A percentile compares a stretch with the other conserved stretches of the same genome.
These are phyloP conservation scores for Kryptopterus vitreolus DNA, from an alignment of 2,797 vertebrate species.

Conservation along the genomic window DNA sequence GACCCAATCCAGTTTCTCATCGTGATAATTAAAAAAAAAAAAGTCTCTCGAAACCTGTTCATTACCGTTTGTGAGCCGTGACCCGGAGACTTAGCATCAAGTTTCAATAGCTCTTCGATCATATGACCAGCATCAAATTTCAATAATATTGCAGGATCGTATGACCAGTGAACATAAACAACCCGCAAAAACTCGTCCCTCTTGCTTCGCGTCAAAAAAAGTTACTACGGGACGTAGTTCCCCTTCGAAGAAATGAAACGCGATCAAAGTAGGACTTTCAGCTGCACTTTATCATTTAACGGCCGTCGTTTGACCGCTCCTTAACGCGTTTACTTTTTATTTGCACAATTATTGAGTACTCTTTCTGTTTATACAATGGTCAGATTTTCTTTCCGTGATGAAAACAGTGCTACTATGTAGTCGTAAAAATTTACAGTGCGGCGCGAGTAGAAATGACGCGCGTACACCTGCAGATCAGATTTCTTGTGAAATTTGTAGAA, in stretches of 20 bases:
- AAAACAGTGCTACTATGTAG: slow-evolving; percentile 43
- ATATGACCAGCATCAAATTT: not conserved
- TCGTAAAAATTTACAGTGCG: slow-evolving; percentile 39
- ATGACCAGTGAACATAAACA: not conserved
- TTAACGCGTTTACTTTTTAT: slow-evolving; percentile 68
- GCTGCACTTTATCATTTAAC: slow-evolving; percentile 73
- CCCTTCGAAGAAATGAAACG: not conserved
- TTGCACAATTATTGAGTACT: slow-evolving; percentile 63
- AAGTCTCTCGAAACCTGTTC: too few species aligned
- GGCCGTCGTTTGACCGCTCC: slow-evolving; percentile 58
- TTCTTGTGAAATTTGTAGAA: slow-evolving; percentile 48
- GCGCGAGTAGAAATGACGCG: slow-evolving; percentile 45
- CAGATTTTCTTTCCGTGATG: slow-evolving; percentile 12
- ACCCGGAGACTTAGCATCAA: not conserved
- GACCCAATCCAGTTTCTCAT: not conserved
- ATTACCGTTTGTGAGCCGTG: too few species aligned
- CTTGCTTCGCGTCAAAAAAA: not conserved
- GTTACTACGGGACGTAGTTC: not conserved
- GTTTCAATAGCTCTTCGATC: not conserved
- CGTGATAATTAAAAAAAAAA: too few species aligned
- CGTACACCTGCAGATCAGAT: slow-evolving; percentile 21
- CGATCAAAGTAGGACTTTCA: slow-evolving; percentile 38
- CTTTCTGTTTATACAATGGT: slow-evolving; percentile 35
- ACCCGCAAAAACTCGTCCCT: not conserved
- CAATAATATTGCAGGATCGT: too few species aligned